Evolutionary conservation across 2,888 invertebrate species (phyloP).

Genomic region (Tetranychus piercei): DNA sequence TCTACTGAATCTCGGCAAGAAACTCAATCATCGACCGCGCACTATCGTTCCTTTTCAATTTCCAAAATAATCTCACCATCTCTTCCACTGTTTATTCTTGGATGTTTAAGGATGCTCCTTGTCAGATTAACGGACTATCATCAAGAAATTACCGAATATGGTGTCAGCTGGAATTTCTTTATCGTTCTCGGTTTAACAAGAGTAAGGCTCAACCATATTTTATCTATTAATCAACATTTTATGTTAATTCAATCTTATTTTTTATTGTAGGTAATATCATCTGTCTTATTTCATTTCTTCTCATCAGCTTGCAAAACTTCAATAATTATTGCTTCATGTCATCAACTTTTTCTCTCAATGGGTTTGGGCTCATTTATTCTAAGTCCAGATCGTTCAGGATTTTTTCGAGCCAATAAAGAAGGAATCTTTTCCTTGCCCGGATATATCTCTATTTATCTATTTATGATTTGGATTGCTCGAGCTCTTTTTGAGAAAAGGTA

Average conservation of each 20-base stretch:
- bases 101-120: slow-evolving; percentile 33
- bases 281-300: neutral
- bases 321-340: slow-evolving; percentile 34
- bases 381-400: slow-evolving; percentile 40
- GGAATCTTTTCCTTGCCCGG: slow-evolving; percentile 69
- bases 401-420: slow-evolving; percentile 71
- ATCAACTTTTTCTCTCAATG: slow-evolving; percentile 25
- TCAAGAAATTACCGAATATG: slow-evolving; percentile 78
- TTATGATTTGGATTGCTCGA: slow-evolving; percentile 47
- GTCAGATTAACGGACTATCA: slow-evolving; percentile 52
- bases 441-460: slow-evolving; percentile 61
- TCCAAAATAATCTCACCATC: slow-evolving; percentile 21
- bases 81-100: slow-evolving; percentile 34
- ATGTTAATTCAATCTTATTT: slow-evolving; percentile 13
- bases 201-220: slow-evolving; percentile 29
- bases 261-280: slow-evolving; percentile 40
- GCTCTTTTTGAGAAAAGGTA: slow-evolving; percentile 33
- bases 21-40: neutral
- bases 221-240: neutral
- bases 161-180: slow-evolving; percentile 95
- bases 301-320: slow-evolving; percentile 42
- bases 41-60: neutral
- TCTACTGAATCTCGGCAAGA: slow-evolving; percentile 40
- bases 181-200: slow-evolving; percentile 71
- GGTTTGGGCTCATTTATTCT: slow-evolving; percentile 55